phyloP scores from a whole-genome alignment of 1,140 invertebrate genomes.

The Zaprionus ghesquierei region DNA sequence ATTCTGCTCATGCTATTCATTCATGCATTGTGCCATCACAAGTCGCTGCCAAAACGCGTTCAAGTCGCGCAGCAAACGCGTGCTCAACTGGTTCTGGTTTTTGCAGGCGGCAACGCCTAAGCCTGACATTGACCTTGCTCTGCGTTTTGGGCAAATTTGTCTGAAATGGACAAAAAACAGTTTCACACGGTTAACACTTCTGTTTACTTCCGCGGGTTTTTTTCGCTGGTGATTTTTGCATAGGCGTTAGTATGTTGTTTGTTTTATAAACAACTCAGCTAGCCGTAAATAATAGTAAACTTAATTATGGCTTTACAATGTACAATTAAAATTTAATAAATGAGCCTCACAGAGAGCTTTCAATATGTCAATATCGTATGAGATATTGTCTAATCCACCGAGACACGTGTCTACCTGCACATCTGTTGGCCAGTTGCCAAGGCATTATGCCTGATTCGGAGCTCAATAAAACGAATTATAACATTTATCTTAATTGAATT shows the following conservation, averaged over 20 bases:
- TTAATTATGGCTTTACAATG: slow-evolving; percentile 29
- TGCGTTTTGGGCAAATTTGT: slow-evolving; percentile 53
- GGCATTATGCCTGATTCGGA: neutral
- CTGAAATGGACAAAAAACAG: slow-evolving; percentile 31
- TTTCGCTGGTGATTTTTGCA: slow-evolving; percentile 5
- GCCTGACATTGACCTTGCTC: slow-evolving; percentile 67
- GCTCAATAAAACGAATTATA: slow-evolving; percentile 38
- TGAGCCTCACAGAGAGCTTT: neutral
- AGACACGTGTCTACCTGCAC: neutral
- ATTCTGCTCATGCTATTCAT: neutral
- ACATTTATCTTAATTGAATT: slow-evolving; percentile 41
- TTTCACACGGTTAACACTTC: slow-evolving; percentile 63
- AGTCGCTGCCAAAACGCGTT: neutral
- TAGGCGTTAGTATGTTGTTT: slow-evolving; percentile 3
- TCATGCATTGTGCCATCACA: neutral
- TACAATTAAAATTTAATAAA: slow-evolving; percentile 9
- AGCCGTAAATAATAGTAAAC: slow-evolving; percentile 27
- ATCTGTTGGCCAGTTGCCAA: slow-evolving; percentile 18
- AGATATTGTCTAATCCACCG: neutral
- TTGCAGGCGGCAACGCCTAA: slow-evolving; percentile 18
- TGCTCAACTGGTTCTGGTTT: slow-evolving; percentile 17
- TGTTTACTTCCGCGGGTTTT: slow-evolving; percentile 64
- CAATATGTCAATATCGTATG: slow-evolving; percentile 4
- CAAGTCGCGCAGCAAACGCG: neutral
- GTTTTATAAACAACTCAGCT: neutral